phyloP scores from a whole-genome alignment of 2,113 vertebrate species.

The Felis chaus region DNA sequence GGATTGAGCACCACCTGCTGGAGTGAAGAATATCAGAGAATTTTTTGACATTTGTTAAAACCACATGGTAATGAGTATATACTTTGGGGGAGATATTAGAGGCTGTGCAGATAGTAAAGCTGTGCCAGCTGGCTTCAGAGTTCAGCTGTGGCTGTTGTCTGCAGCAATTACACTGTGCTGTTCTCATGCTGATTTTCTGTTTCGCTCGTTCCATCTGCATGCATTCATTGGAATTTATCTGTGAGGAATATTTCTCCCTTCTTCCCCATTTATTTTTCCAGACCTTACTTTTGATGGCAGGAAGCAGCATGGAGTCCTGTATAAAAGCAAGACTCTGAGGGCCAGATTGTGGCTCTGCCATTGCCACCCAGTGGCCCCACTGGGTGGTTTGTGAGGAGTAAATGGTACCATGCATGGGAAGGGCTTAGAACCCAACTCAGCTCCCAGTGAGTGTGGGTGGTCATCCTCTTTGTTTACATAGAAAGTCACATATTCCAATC shows the following conservation, averaged over 20 bases:
- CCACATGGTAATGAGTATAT: background rate
- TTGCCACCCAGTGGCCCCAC: too few species aligned
- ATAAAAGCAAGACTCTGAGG: background rate
- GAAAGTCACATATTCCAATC: background rate
- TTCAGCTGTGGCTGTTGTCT: background rate
- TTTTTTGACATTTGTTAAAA: background rate
- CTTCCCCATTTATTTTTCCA: background rate
- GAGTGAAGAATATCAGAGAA: background rate
- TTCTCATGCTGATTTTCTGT: background rate
- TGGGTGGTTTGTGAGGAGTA: background rate
- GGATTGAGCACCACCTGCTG: background rate
- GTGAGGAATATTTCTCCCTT: background rate
- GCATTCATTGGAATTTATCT: background rate
- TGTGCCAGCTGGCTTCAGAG: accelerated
- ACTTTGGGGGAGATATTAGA: too few species aligned
- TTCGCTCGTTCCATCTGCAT: background rate
- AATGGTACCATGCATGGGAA: accelerated
- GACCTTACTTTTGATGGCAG: background rate
- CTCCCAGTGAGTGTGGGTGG: background rate
- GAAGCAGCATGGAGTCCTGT: background rate
- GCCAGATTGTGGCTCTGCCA: background rate
- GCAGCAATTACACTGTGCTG: background rate
- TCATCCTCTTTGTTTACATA: background rate
- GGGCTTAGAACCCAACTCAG: background rate
- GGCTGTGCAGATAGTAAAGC: background rate